Evolutionary conservation across 2,113 vertebrate genomes (phyloP), one percentile per base, ranked within the genome.

Genomic region (Ciconia stormi): DNA sequence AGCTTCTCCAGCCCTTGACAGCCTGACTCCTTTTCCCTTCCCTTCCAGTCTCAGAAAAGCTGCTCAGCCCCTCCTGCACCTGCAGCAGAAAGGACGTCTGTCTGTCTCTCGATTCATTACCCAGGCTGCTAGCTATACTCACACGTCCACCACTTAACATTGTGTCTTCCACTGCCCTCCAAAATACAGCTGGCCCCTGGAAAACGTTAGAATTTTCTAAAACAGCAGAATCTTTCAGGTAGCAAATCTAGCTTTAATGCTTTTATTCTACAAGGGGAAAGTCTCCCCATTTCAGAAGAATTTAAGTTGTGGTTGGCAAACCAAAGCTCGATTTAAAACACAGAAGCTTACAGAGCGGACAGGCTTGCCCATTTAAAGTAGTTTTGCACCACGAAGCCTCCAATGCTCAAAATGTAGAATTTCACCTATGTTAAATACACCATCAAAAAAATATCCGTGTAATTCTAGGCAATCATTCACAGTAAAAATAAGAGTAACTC

Each of bases 401-500:
- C 90, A 86, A 81, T 88, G 91, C 90, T 95, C 62, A 92, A 93
- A 95, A 94, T 50, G 73, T 8, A 96, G 50, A 67, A 92, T 93
- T 91, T 63, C 49, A 53, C 46, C 16, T 85, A 20, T 30, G 55
- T 80, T 95, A 69, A 87, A 90, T 26, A 79, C 0, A 0, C 49
- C 79, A 40, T 49, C 42, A 62, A 46, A 83, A 69, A 82, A 44
- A 61, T 8, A 59, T 92, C 84, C 30, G 10, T 3, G 29, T 77
- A 80, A 90, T 52, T 52, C 74, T 81, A 80, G 87, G 83, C n/a
- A 82, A 77, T 61, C 62, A 55, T 96, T 97, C 93, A 97, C 96
- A 97, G 93, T 90, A 90, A 87, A 96, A 96, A 32, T 53, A 91
- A 95, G 61, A 92, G 65, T 36, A 90, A 42, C 82, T 77, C 87